These are phyloP conservation scores for Gymnodraco acuticeps DNA, from an alignment of 2,797 vertebrate genomes.

Conservation along the genomic window DNA sequence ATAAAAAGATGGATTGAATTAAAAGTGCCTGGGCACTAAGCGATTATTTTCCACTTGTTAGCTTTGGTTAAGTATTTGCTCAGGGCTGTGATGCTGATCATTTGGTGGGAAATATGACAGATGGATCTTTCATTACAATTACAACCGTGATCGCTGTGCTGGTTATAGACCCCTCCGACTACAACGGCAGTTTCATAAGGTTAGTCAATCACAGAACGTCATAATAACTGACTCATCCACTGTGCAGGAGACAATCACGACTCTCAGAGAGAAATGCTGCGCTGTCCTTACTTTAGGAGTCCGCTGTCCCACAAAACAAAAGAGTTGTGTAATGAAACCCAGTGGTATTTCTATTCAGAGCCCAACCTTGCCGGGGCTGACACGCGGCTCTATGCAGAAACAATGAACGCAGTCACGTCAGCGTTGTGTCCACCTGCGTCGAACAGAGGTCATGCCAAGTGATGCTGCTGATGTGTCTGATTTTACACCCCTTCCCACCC, in stretches of 20 bases:
- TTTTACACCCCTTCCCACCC: background rate
- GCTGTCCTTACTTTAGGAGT: constrained; percentile 33
- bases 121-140: constrained; percentile 81
- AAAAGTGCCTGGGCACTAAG: constrained; percentile 74
- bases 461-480: constrained; percentile 44
- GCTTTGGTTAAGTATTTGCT: constrained; percentile 79
- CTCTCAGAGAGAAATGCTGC: constrained; percentile 35
- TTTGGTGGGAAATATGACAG: constrained; percentile 82
- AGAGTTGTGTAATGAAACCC: constrained; percentile 37
- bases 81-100: constrained; percentile 77
- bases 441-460: constrained; percentile 42
- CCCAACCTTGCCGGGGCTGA: constrained; percentile 20
- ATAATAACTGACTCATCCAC: constrained; percentile 54
- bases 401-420: constrained; percentile 35
- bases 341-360: constrained; percentile 36
- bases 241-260: constrained; percentile 37
- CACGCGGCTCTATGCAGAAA: constrained; percentile 34
- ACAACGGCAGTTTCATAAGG: constrained; percentile 65
- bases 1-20: constrained; percentile 80
- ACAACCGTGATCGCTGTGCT: constrained; percentile 70
- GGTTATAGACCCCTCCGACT: constrained; percentile 63
- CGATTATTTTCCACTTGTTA: constrained; percentile 84
- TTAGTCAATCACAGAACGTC: constrained; percentile 68
- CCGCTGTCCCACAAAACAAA: constrained; percentile 40
- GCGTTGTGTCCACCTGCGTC: constrained; percentile 54